These are phyloP conservation scores for Temnothorax rugatulus DNA, from an alignment of 2,888 invertebrate species.

Conservation along the genomic window DNA sequence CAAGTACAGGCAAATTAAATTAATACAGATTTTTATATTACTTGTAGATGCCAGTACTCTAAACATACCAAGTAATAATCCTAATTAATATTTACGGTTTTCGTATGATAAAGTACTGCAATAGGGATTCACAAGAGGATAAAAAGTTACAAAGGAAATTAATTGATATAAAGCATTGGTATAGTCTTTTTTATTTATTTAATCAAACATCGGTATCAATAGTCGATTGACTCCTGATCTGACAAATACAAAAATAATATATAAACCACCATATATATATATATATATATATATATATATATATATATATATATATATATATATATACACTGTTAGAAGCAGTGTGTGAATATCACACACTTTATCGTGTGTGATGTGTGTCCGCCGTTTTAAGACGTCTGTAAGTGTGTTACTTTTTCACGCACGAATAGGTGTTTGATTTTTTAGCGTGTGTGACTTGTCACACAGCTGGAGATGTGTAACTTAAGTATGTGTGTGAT, in stretches of 20 bases:
- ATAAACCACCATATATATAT: not conserved
- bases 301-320: too few relatives aligned
- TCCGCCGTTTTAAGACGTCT: too few relatives aligned
- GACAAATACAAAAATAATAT: slow-evolving; percentile 35
- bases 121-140: too few relatives aligned
- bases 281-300: too few relatives aligned
- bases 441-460: too few relatives aligned
- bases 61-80: slow-evolving; percentile 29
- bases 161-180: slow-evolving; percentile 13
- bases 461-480: too few relatives aligned
- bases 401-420: too few relatives aligned
- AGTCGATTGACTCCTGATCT: not conserved
- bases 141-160: slow-evolving; percentile 2
- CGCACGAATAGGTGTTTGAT: too few relatives aligned
- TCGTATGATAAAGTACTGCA: not conserved
- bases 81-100: slow-evolving; percentile 30
- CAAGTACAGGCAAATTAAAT: slow-evolving; percentile 39
- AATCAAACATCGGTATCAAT: not conserved
- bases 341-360: too few relatives aligned
- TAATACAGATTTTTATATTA: slow-evolving; percentile 15
- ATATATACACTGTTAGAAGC: too few relatives aligned
- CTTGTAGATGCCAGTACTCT: slow-evolving; percentile 30
- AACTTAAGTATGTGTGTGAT: too few relatives aligned
- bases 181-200: slow-evolving; percentile 11
- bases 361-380: too few relatives aligned